Base-by-base conservation (phyloP, 2,113 vertebrate species). In the Hucho hucho region DNA sequence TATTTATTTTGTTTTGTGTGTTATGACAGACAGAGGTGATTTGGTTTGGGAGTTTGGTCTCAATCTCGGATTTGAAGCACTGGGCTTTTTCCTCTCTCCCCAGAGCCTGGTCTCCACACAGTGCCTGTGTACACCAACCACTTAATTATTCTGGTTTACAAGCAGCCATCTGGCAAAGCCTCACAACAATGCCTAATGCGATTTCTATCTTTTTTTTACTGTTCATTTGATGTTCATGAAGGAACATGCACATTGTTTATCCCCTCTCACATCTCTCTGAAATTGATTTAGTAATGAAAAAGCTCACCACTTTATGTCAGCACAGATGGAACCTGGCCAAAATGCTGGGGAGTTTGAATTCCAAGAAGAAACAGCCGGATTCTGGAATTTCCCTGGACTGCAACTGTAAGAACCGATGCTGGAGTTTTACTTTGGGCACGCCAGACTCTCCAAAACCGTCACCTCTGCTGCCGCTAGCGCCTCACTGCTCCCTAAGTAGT, bases 101-200 rank as follows among this genome's bases (percentile, higher is more conserved):
- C 29, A 64, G 74, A 79, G 75, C 58, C 63, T 20, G 77, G 80
- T 89, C 87, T 84, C 49, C 49, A 53, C 14, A 65, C 79, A 72
- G 58, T 53, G 76, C 76, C 84, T 72, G 25, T 28, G 66, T 76
- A 79, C 79, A 83, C 69, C 79, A 69, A 76, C 28, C 18, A 63
- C 64, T 68, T 64, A 75, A 83, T 76, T 85, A 76, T 90, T 86
- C 80, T 86, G 82, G 80, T 81, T 79, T 81, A 81, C 80, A 79
- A 78, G 78, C 79, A 83, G 86, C 88, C 87, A 89, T 88, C 86
- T 89, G 89, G 83, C 84, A 82, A 70, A 83, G 80, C 75, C 77
- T 87, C 76, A 85, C 83, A 86, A 81, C 79, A 81, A 75, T 71
- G 81, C 81, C 78, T 85, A 85, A 88, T 84, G 81, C 73, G 87